Base-by-base conservation (phyloP, 2,113 vertebrate species). In the Corythornis vintsioides region DNA sequence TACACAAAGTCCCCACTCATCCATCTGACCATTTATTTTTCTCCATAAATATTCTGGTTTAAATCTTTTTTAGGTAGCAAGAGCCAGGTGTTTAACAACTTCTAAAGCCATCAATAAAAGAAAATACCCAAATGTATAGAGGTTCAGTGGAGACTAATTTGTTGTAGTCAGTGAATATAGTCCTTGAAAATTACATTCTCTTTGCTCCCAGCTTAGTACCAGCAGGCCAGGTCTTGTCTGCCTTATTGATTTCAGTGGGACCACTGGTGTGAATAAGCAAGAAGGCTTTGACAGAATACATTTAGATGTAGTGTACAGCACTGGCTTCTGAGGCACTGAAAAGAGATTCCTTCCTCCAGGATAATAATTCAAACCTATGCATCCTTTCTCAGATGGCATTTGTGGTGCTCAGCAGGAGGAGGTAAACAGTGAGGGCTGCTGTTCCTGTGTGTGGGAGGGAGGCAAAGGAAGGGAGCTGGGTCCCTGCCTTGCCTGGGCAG, bases 61-160 rank as follows among this genome's bases (percentile, higher is more conserved):
- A 79, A 48, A 50, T 72, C 35, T 48, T 88, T 86, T 86, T 52
- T 64, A 77, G 38, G 35, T 29, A 86, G 13, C 11, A 40, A 88
- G 35, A 65, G 26, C 53, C 78, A 88, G 63, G 66, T 95, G 83
- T 86, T 92, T 78, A 88, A 92, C 42, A 83, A 38, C 70, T 67
- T 77, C 69, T 75, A 33, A 86, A 87, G 25, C 55, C 55, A 66
- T 75, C 20, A 25, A 25, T 79, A 85, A 87, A 79, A 73, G 45
- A 84, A 78, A 85, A 88, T 81, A 65, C 63, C 24, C 63, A 73
- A 79, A 73, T 56, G 74, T 52, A 24, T 2, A 3, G 31, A 59
- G 17, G 42, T 60, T 70, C 47, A 70, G 35, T 60, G 63, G 63
- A 79, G 55, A 77, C 15, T 85, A 42, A 89, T 90, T 89, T 92